Evolutionary conservation across 2,113 vertebrate species (phyloP).

Genomic region (Gulo gulo): DNA sequence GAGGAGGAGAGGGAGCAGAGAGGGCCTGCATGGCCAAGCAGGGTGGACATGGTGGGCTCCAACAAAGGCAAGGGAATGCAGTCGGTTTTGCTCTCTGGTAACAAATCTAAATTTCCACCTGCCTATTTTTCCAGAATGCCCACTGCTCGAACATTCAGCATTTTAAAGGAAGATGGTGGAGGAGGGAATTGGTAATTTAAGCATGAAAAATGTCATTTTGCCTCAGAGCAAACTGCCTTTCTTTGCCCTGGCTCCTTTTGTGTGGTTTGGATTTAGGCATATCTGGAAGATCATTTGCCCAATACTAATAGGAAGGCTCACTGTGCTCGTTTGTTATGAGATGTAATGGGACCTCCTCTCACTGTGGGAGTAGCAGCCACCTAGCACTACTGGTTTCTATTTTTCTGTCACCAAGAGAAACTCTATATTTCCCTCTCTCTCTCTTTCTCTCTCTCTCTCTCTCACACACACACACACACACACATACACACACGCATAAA

Average conservation of each 20-base stretch:
- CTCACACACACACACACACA: too few relatives aligned
- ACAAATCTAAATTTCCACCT: background rate
- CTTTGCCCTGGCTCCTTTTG: conserved; percentile 56
- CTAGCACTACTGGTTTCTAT: background rate
- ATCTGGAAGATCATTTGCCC: conserved; percentile 55
- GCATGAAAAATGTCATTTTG: conserved; percentile 69
- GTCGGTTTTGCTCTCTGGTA: background rate
- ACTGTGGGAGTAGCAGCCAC: background rate
- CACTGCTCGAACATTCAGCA: background rate
- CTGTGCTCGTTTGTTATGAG: background rate
- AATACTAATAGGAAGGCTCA: conserved; percentile 33
- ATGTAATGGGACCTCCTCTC: conserved; percentile 38
- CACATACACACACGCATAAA: background rate
- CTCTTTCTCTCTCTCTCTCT: too few relatives aligned
- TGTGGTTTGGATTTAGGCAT: conserved; percentile 54
- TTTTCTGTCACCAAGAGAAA: conserved; percentile 41
- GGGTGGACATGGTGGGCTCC: background rate
- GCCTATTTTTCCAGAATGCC: background rate
- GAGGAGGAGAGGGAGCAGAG: background rate
- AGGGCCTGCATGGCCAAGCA: background rate
- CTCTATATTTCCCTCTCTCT: background rate
- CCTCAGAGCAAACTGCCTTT: conserved; percentile 58
- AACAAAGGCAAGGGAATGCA: background rate
- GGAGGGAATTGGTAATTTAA: conserved; percentile 43
- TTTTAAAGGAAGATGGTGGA: conserved; percentile 4